Conservation (phyloP, 2,888 invertebrate genomes). For the Patella caerulea region DNA sequence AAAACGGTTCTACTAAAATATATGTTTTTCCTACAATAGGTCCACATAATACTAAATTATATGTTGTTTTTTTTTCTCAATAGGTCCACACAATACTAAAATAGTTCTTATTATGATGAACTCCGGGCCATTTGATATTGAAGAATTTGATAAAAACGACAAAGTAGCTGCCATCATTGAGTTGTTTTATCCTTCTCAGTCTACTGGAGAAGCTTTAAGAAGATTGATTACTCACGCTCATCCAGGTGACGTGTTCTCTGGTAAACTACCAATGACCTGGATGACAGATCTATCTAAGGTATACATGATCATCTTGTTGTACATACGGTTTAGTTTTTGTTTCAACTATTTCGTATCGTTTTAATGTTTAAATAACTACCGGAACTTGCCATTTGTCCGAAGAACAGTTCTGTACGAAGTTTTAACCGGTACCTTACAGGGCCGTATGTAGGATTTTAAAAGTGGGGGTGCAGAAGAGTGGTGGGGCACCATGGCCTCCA, state of each 20-base stretch:
- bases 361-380: too few species aligned
- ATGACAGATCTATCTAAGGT: background rate
- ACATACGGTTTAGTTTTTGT: too few species aligned
- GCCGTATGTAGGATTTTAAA: too few species aligned
- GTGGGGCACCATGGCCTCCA: too few species aligned
- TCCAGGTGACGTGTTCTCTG: background rate
- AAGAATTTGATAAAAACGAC: constrained; percentile 4
- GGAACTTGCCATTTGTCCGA: too few species aligned
- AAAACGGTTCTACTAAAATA: too few species aligned
- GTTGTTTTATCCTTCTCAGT: background rate
- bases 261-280: background rate
- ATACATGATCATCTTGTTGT: background rate
- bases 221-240: background rate
- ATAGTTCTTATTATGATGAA: background rate
- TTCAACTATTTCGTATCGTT: too few species aligned
- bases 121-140: background rate
- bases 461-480: too few species aligned
- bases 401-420: too few species aligned
- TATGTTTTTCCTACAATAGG: background rate
- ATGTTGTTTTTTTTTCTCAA: too few species aligned
- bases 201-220: background rate
- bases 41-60: background rate
- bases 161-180: background rate
- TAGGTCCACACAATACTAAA: background rate
- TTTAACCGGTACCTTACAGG: too few species aligned